phyloP scores from a whole-genome alignment of 2,888 invertebrate genomes.

The Tanypteryx hageni region DNA sequence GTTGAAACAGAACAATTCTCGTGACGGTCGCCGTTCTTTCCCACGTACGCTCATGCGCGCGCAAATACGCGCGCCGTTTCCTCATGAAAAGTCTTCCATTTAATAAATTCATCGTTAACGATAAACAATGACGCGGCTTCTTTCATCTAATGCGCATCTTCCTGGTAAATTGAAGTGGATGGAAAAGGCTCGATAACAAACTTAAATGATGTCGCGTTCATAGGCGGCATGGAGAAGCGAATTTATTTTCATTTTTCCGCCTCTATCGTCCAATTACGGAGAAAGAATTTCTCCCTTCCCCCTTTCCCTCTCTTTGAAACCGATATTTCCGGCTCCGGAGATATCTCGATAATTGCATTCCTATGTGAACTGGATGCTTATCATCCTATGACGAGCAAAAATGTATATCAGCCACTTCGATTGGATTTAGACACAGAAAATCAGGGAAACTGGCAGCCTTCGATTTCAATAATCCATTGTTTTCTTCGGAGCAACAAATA shows the following conservation, averaged over 20 bases:
- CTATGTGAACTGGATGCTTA: background rate
- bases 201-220: background rate
- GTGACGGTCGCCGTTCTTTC: too few relatives aligned
- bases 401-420: background rate
- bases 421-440: too few relatives aligned
- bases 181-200: background rate
- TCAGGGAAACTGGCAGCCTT: too few relatives aligned
- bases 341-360: background rate
- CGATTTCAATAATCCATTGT: too few relatives aligned
- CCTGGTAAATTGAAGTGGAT: background rate
- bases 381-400: background rate
- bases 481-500: too few relatives aligned
- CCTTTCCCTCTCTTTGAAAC: background rate
- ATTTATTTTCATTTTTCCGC: background rate
- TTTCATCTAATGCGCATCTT: background rate
- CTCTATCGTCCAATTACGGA: background rate
- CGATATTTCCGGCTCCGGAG: background rate
- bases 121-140: too few relatives aligned
- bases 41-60: too few relatives aligned
- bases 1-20: too few relatives aligned
- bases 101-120: too few relatives aligned
- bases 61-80: too few relatives aligned
- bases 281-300: background rate
- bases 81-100: too few relatives aligned
- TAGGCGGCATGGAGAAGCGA: background rate